Evolutionary conservation across 2,113 vertebrate species (phyloP), one percentile per base, ranked within the genome.

Genomic region (Grantiella picta): DNA sequence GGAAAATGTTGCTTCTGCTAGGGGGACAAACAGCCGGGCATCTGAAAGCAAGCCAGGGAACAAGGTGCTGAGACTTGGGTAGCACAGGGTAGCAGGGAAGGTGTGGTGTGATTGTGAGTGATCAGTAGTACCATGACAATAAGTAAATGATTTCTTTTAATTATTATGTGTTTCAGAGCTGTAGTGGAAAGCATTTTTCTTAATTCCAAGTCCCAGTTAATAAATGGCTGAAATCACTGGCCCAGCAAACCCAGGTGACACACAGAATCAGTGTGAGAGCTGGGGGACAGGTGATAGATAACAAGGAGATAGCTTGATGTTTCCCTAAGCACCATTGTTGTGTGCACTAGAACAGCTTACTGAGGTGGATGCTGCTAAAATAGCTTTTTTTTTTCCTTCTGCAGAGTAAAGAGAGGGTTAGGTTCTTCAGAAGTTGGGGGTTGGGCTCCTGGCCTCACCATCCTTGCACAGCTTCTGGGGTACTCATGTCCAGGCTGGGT

Each of bases 201-300:
- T 20, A 3, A 59, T 64, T 79, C 77, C 42, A 71, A 75, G 35
- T n/a, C 50, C 21, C 35, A 5, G 33, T 47, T 65, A 60, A 56
- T 35, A 22, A 2, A 18, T 7, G 6, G 49, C 29, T 91, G 44
- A 31, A 72, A 36, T 38, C 56, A 36, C 10, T 25, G 36, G 29
- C 31, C 66, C 22, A 36, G 76, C 27, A 56, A 78, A 56, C 16
- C 49, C 49, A 31, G 25, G 6, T 25, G 27, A 28, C 2, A 9
- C 38, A 12, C 5, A 24, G 25, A 29, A 29, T 29, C 9, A 27
- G 12, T 36, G 3, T 28, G 44, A 60, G 50, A 83, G 53, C 53
- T 33, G 49, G 25, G 14, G 22, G 10, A n/a, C 1, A 2, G 50
- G 24, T 2, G 2, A 25, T 5, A 47, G 2, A 25, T 5, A 47